Percentiles rank a stretch among this genome's conserved stretches.
Evolutionary conservation across 2,797 vertebrate genomes (phyloP).

Genomic region (Acipenser ruthenus): DNA sequence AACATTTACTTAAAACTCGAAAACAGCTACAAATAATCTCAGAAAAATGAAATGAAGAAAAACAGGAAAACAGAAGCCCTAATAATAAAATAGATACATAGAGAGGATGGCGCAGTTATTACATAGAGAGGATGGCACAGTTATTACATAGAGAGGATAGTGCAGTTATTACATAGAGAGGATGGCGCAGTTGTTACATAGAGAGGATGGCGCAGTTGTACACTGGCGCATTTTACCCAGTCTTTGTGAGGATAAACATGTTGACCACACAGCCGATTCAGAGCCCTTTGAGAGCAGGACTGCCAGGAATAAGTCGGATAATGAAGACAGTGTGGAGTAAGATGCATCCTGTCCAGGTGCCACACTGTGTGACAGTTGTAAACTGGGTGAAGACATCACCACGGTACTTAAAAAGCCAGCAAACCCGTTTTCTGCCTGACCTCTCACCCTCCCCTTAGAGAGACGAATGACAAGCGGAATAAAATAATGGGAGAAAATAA

Average conservation of each 20-base stretch:
- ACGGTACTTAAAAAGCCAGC: constrained; percentile 22
- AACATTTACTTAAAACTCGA: too few species aligned
- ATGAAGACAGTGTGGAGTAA: constrained; percentile 27
- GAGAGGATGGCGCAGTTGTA: too few species aligned
- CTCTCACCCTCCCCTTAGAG: constrained; percentile 10
- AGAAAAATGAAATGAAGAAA: too few species aligned
- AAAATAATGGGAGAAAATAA: constrained; percentile 32
- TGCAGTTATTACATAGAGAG: too few species aligned
- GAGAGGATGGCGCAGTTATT: too few species aligned
- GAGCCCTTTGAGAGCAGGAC: not conserved
- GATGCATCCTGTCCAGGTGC: constrained; percentile 26
- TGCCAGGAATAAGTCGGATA: not conserved
- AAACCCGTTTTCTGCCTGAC: constrained; percentile 13
- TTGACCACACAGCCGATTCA: constrained; percentile 24
- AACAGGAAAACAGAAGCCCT: too few species aligned
- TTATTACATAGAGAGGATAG: too few species aligned
- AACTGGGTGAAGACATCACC: constrained; percentile 21
- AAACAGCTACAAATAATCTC: too few species aligned
- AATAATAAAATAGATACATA: too few species aligned
- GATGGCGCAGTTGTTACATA: too few species aligned
- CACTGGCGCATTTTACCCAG: too few species aligned
- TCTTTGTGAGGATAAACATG: constrained; percentile 24
- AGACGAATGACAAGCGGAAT: constrained; percentile 40
- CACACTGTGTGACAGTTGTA: constrained; percentile 26
- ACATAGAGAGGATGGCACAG: too few species aligned